phyloP scores from a whole-genome alignment of 2,888 invertebrate genomes.

The Cyclophora punctaria region DNA sequence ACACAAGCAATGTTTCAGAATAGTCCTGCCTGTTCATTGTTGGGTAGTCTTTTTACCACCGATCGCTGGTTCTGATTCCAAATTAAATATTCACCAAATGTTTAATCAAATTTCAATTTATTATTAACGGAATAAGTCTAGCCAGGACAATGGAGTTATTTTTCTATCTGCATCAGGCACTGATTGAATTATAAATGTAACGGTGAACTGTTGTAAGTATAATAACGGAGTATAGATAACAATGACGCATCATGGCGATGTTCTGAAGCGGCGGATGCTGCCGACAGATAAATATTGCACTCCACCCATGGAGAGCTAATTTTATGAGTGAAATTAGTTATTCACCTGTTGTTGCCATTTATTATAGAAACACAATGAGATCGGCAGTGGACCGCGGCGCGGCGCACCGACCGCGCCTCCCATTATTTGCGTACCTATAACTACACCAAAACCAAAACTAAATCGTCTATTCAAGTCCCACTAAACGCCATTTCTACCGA shows the following conservation, averaged over 20 bases:
- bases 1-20: conserved; percentile 56
- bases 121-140: too few relatives aligned
- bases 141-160: neutral
- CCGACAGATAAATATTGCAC: conserved; percentile 66
- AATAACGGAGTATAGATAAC: conserved; percentile 25
- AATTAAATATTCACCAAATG: too few relatives aligned
- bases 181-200: conserved; percentile 6
- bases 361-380: conserved; percentile 64
- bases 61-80: too few relatives aligned
- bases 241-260: conserved; percentile 42
- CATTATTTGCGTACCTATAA: conserved; percentile 41
- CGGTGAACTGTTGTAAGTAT: neutral
- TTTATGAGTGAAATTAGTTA: conserved; percentile 74
- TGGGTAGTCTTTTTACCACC: neutral
- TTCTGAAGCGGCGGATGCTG: conserved; percentile 59
- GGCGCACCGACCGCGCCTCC: conserved; percentile 45
- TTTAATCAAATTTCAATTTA: too few relatives aligned
- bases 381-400: conserved; percentile 49
- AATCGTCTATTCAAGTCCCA: conserved; percentile 37
- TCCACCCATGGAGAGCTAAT: conserved; percentile 70
- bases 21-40: conserved; percentile 18
- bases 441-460: conserved; percentile 41
- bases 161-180: neutral
- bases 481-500: conserved; percentile 12
- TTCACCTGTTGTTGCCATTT: conserved; percentile 75